Conservation (phyloP, 2,797 vertebrate genomes). For the Telmatherina bonti region DNA sequence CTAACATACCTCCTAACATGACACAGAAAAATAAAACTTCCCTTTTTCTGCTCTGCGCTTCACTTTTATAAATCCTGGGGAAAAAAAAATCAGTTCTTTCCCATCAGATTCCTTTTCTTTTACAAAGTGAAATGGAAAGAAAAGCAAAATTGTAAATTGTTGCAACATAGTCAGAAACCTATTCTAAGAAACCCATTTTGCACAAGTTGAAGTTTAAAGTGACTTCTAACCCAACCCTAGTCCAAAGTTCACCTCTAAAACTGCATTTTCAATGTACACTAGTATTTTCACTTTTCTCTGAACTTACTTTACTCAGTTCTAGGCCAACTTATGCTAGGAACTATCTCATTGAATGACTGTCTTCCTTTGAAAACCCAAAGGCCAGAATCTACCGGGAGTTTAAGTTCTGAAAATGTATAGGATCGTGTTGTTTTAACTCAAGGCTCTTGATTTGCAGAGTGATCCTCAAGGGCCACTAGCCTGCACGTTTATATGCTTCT, state of each 20-base stretch:
- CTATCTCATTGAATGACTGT: slow-evolving; percentile 51
- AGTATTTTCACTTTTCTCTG: slow-evolving; percentile 58
- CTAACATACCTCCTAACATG: slow-evolving; percentile 81
- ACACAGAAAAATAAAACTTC: slow-evolving; percentile 77
- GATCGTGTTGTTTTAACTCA: not conserved
- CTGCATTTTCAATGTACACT: slow-evolving; percentile 63
- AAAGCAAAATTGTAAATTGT: not conserved
- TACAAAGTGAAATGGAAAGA: slow-evolving; percentile 14
- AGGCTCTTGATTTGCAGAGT: not conserved
- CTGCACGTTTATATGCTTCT: no score
- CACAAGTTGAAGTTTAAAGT: slow-evolving; percentile 18
- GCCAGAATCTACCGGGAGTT: not conserved
- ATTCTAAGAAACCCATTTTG: slow-evolving; percentile 4
- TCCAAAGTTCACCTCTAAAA: slow-evolving; percentile 51
- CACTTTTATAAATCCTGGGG: slow-evolving; percentile 23
- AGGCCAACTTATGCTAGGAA: slow-evolving; percentile 44
- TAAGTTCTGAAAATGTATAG: not conserved
- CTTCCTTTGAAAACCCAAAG: slow-evolving; percentile 8
- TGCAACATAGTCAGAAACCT: not conserved
- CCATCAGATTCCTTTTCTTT: slow-evolving; percentile 48
- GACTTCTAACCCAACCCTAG: slow-evolving; percentile 40
- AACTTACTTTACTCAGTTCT: slow-evolving; percentile 20
- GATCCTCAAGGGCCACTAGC: no score
- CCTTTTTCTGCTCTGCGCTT: slow-evolving; percentile 63
- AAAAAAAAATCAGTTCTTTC: slow-evolving; percentile 28